Evolutionary conservation across 2,797 vertebrate species (phyloP).

Genomic region (Benthosema pterotum): DNA sequence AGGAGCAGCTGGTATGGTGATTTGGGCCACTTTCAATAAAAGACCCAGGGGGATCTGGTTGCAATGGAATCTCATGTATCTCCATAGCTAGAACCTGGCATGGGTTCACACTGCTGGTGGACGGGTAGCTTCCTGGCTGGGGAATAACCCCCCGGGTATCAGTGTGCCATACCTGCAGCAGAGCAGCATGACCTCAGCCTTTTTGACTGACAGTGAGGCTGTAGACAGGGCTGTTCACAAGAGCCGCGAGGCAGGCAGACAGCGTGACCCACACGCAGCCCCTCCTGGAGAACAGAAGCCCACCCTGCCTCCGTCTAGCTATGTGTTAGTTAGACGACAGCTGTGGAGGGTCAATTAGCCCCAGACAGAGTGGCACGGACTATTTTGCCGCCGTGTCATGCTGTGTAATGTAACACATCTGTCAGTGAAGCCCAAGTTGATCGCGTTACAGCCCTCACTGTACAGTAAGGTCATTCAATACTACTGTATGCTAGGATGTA

Average conservation of each 20-base stretch:
- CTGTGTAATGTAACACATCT: conserved; percentile 70
- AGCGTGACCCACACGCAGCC: conserved; percentile 59
- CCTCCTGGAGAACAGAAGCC: conserved; percentile 31
- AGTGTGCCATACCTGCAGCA: conserved; percentile 26
- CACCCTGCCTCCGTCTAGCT: conserved; percentile 32
- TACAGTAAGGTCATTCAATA: conserved; percentile 36
- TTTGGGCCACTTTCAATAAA: conserved; percentile 43
- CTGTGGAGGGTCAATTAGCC: conserved; percentile 57
- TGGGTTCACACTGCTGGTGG: conserved; percentile 25
- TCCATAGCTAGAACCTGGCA: conserved; percentile 39
- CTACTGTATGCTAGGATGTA: conserved; percentile 18
- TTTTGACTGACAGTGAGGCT: conserved; percentile 30
- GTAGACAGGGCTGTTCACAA: conserved; percentile 35
- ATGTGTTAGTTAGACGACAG: conserved; percentile 64
- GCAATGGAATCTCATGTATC: conserved; percentile 52
- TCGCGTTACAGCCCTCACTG: conserved; percentile 41
- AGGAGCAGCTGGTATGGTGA: conserved; percentile 49
- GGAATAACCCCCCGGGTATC: conserved; percentile 49
- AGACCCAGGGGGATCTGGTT: conserved; percentile 49
- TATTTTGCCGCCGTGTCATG: conserved; percentile 43
- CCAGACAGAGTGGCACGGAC: conserved; percentile 31
- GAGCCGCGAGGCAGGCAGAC: conserved; percentile 58
- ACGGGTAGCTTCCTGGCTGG: conserved; percentile 56
- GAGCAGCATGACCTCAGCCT: conserved; percentile 5
- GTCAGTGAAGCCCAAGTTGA: conserved; percentile 66